Evolutionary conservation across 2,888 invertebrate genomes (phyloP).

Genomic region (Caenorhabditis japonica): DNA sequence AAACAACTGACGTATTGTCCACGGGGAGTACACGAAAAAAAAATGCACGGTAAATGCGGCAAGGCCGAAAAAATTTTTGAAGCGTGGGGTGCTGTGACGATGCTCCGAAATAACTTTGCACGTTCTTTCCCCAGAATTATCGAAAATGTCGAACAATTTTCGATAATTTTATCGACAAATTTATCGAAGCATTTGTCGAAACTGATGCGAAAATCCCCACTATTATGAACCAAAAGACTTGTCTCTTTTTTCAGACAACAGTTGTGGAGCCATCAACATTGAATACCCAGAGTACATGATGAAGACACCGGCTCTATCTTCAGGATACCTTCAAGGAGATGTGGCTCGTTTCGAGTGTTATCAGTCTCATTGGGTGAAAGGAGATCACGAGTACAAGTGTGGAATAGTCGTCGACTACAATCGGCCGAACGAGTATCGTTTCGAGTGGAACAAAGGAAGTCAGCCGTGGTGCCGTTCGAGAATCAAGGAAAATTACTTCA

Average conservation of each 20-base stretch:
- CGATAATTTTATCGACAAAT: no score
- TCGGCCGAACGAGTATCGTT: constrained; percentile 72
- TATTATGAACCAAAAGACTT: no score
- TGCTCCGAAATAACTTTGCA: no score
- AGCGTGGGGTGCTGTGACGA: no score
- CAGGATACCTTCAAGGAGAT: constrained; percentile 75
- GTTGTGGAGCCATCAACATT: constrained; percentile 77
- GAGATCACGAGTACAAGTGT: constrained; percentile 75
- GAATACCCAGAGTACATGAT: constrained; percentile 77
- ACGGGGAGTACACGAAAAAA: no score
- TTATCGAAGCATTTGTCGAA: no score
- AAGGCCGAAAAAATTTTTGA: no score
- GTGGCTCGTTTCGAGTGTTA: constrained; percentile 75
- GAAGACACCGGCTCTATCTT: constrained; percentile 72
- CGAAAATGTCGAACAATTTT: no score
- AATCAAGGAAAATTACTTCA: constrained; percentile 76
- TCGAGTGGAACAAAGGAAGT: constrained; percentile 76
- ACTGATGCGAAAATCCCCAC: no score
- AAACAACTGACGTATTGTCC: neutral
- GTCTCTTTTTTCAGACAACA: constrained; percentile 74
- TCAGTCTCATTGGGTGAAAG: constrained; percentile 76
- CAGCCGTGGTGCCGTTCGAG: constrained; percentile 77
- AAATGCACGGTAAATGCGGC: no score
- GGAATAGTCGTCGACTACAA: constrained; percentile 73
- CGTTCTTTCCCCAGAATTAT: no score